phyloP scores from a whole-genome alignment of 2,797 vertebrate species.

The Brachyalestes nurse region DNA sequence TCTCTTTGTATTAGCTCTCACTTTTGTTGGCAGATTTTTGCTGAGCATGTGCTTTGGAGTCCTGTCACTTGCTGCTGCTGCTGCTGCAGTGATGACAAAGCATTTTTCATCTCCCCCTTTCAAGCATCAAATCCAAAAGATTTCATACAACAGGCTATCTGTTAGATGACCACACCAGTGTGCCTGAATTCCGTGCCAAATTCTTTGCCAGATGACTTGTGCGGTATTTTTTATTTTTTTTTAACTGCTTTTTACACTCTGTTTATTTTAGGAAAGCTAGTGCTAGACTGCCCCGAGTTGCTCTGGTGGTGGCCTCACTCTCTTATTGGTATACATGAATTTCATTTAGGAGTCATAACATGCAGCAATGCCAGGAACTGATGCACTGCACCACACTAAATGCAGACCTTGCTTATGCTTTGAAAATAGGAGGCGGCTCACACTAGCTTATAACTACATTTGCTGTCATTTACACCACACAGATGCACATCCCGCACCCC shows the following conservation, averaged over 20 bases:
- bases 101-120: conserved; percentile 37
- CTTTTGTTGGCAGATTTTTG: conserved; percentile 1
- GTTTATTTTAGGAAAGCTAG: background rate
- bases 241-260: background rate
- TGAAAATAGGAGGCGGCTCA: background rate
- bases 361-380: conserved; percentile 11
- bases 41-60: conserved; percentile 7
- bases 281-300: background rate
- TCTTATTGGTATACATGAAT: conserved; percentile 27
- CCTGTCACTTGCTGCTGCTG: conserved; percentile 16
- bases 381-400: conserved; percentile 38
- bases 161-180: background rate
- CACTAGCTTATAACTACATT: background rate
- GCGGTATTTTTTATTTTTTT: background rate
- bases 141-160: background rate
- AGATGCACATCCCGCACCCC: background rate
- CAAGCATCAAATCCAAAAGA: conserved; percentile 15
- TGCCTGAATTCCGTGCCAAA: background rate
- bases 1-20: background rate
- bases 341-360: conserved; percentile 40
- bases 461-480: background rate
- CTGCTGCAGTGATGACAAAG: conserved; percentile 49
- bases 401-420: background rate
- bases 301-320: conserved; percentile 25
- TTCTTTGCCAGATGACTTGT: background rate